phyloP scores from a whole-genome alignment of 1,140 invertebrate genomes.

The Bicyclus anynana region DNA sequence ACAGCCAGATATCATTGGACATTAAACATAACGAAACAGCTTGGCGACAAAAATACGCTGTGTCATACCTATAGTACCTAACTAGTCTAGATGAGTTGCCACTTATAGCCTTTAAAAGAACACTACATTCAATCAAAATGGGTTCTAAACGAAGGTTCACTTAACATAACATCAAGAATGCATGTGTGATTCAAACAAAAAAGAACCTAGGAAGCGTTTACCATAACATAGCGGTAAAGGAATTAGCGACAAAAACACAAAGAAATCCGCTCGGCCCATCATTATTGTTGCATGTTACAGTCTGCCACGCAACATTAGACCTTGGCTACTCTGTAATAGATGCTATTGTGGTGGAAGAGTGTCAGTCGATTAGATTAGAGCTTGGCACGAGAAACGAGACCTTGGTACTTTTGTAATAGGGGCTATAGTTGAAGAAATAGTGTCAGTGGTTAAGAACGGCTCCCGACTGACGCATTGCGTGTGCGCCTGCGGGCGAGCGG shows the following conservation, averaged over 20 bases:
- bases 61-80: no score
- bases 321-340: no score
- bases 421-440: no score
- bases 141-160: neutral
- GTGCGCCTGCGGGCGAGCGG: constrained; percentile 55
- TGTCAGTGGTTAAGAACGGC: constrained; percentile 27
- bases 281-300: constrained; percentile 32
- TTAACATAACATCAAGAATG: neutral
- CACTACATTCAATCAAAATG: neutral
- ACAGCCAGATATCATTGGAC: no score
- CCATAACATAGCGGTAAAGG: constrained; percentile 64
- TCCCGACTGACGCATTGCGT: constrained; percentile 57
- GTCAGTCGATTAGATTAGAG: no score
- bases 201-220: constrained; percentile 58
- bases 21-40: no score
- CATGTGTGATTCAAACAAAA: neutral
- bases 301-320: constrained; percentile 8
- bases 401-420: no score
- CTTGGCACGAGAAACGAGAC: no score
- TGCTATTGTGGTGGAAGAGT: no score
- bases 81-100: no score
- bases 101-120: no score
- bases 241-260: constrained; percentile 54
- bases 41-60: no score
- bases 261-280: constrained; percentile 46